Evolutionary conservation across 1,140 invertebrate genomes (phyloP).

Genomic region (Ostrea denselamellosa): DNA sequence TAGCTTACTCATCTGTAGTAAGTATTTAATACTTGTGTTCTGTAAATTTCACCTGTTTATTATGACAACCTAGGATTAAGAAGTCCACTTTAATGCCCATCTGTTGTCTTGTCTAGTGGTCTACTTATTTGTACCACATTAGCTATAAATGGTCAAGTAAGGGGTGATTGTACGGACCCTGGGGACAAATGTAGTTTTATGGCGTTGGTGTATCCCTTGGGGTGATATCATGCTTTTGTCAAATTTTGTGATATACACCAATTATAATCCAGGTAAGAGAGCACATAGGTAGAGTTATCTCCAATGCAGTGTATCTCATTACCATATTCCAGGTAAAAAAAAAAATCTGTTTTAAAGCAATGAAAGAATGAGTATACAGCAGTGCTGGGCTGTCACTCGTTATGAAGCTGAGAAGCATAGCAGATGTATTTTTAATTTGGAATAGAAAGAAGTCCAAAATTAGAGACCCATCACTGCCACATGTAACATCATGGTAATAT

Average conservation of each 20-base stretch:
- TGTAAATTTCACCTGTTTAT: background rate
- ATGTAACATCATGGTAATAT: slow-evolving; percentile 16
- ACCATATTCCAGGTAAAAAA: slow-evolving; percentile 36
- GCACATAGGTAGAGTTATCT: background rate
- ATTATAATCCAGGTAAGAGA: background rate
- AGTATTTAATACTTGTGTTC: background rate
- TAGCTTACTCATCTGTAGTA: background rate
- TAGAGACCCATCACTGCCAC: background rate
- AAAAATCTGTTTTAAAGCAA: background rate
- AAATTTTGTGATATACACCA: background rate
- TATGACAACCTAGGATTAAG: background rate
- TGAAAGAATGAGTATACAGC: background rate
- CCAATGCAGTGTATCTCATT: background rate
- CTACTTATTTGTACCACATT: slow-evolving; percentile 11
- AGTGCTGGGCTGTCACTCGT: background rate
- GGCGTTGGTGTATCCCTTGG: background rate
- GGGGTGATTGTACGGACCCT: background rate
- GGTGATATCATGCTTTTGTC: background rate
- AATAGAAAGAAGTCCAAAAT: slow-evolving; percentile 18
- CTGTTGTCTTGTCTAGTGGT: background rate
- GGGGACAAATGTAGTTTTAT: background rate
- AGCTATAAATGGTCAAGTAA: background rate
- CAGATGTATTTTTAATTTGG: slow-evolving; percentile 33
- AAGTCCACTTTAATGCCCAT: background rate
- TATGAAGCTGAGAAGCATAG: slow-evolving; percentile 29